Conservation (phyloP, 2,888 invertebrate species). For the Lasius fuliginosus region DNA sequence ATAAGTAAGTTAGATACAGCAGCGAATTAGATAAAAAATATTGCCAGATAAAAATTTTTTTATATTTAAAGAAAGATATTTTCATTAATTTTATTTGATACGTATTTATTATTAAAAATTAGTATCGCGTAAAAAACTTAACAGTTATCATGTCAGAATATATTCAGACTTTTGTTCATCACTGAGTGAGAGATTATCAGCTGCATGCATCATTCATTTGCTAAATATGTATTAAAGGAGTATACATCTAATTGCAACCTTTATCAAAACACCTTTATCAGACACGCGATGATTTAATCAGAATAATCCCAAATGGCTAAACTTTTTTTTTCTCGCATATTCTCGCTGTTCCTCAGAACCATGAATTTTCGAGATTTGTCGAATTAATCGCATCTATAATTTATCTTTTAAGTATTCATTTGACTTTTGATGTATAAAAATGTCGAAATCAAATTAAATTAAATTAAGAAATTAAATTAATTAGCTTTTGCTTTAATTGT, state of each 20-base stretch:
- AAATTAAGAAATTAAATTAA: slow-evolving; percentile 18
- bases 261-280: too few relatives aligned
- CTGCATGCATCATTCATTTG: not conserved
- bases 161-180: not conserved
- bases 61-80: not conserved
- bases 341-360: slow-evolving; percentile 2
- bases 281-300: not conserved
- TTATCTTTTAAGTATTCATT: slow-evolving; percentile 44
- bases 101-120: not conserved
- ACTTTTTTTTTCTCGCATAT: not conserved
- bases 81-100: not conserved
- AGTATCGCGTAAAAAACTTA: not conserved
- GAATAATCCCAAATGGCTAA: not conserved
- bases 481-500: slow-evolving; percentile 44
- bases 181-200: not conserved
- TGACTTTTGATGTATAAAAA: slow-evolving; percentile 23
- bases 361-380: slow-evolving; percentile 6
- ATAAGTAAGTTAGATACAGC: not conserved
- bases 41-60: not conserved
- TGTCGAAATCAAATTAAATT: not conserved
- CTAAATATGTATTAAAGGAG: not conserved
- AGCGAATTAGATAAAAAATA: not conserved
- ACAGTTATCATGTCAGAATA: not conserved
- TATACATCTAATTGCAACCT: not conserved
- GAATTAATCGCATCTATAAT: slow-evolving; percentile 31